A percentile compares a stretch with the other conserved stretches of the same genome.
Conservation (phyloP, 2,888 invertebrate species). For the Nemurella pictetii region DNA sequence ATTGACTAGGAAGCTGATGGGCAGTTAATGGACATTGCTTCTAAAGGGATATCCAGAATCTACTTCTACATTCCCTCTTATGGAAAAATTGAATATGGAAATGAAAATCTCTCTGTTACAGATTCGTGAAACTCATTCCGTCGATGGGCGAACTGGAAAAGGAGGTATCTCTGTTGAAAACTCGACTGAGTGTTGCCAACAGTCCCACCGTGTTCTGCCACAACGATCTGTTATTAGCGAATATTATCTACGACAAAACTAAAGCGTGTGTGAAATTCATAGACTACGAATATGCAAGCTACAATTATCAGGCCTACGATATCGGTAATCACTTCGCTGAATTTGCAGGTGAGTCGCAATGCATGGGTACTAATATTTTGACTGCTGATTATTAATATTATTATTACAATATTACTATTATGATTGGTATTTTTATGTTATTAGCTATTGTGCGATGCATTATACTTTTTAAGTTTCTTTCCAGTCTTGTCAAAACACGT, state of each 20-base stretch:
- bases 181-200: slow-evolving; percentile 62
- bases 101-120: slow-evolving; percentile 49
- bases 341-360: slow-evolving; percentile 76
- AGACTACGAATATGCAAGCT: slow-evolving; percentile 94
- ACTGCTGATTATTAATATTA: too few relatives aligned
- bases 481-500: too few relatives aligned
- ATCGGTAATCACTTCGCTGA: slow-evolving; percentile 98
- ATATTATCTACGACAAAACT: slow-evolving; percentile 78
- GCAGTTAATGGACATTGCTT: too few relatives aligned
- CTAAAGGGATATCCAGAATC: too few relatives aligned
- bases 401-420: too few relatives aligned
- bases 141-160: slow-evolving; percentile 67
- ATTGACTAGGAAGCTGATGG: too few relatives aligned
- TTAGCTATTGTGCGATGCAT: too few relatives aligned
- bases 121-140: slow-evolving; percentile 68
- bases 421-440: too few relatives aligned
- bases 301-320: slow-evolving; percentile 94
- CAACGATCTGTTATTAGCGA: slow-evolving; percentile 94
- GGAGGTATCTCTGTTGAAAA: slow-evolving; percentile 70
- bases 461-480: too few relatives aligned
- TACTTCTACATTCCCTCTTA: too few relatives aligned
- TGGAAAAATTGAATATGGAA: too few relatives aligned
- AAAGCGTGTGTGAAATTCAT: slow-evolving; percentile 81
- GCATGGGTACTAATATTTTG: not conserved
- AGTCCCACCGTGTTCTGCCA: slow-evolving; percentile 92